Evolutionary conservation across 2,888 invertebrate species (phyloP), one percentile per base, ranked within the genome.

Genomic region (Drosophila gaucha): DNA sequence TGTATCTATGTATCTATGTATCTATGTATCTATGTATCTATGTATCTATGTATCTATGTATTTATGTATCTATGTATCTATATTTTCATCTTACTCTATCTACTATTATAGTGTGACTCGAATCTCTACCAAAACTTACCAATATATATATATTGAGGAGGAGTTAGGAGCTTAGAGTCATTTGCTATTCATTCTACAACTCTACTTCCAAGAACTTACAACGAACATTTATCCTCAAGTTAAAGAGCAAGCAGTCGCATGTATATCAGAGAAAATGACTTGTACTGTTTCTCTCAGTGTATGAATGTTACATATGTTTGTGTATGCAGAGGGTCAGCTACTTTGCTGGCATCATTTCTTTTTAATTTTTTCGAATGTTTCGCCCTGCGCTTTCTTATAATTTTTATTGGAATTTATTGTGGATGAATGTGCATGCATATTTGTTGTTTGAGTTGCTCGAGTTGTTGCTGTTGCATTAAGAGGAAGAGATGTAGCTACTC

Each of bases 391-490:
- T 26, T 57, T 65, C 39, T 41, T 67, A 52, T 59, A 43, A 63
- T 62, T 74, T 77, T 80, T 74, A 80, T 85, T 85, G 85, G 85
- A 80, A 80, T 80, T 80, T 85, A 80, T 80, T 69, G 74, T 78
- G 65, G 56, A 65, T 59, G 52, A 57, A 46, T 50, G 39, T 46
- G 46, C 50, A 41, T 62, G 72, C 49, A 62, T 51, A 64, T 76
- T 70, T 63, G 80, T 59, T 76, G 60, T 24, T 39, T 14, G 5
- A 26, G 33, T 14, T 44, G 47, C 6, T 50, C 6, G 26, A n/a
- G 39, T 20, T 38, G 31, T n/a, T 24, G 24, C 14, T 56, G 43
- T 26, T 60, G 65, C 69, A 67, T 67, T 67, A 28, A 79, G 77
- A 77, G 79, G 67, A 50, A 58, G 55, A 79, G 77, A 77, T 80